Base-by-base conservation (phyloP, 2,797 vertebrate species). In the Heteromormyrus szaboi region DNA sequence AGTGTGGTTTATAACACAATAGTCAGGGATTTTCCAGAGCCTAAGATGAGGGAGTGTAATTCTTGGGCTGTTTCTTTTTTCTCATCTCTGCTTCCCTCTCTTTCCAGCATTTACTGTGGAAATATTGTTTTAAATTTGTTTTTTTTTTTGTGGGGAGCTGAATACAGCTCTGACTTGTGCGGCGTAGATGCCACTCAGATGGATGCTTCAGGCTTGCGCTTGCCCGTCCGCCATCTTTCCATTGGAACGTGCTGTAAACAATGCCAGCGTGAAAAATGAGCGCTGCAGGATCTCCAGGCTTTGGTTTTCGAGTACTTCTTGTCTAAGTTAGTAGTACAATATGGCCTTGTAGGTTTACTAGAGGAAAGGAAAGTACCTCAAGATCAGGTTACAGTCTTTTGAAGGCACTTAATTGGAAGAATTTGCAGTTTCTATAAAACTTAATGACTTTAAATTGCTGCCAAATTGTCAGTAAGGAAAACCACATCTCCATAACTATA, bases 181-280 rank as follows among this genome's bases (percentile, higher is more conserved):
- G 88, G 68, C 37, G 6, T 83, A 79, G 56, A 56, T 53, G 25
- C 87, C 89, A 89, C 86, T 90, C 72, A 46, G 88, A 90, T 76
- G 83, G 83, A 90, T 87, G 85, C 88, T 88, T 87, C 25, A 86
- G 85, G 85, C 25, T 7, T 76, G 33, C 14, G 5, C 85, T 48
- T 56, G 91, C 19, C 44, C 76, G 88, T 68, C 22, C 65, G 8
- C 56, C 41, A 59, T 89, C 93, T 91, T 92, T 90, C 85, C 90
- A 89, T 89, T 94, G 93, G 87, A 72, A 33, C 93, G 92, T 92
- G 93, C 88, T 91, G 90, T 93, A 92, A 94, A 94, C 91, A 91
- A 91, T 90, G 92, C 90, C 94, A 93, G 91, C 90, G 4, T 90
- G 91, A 94, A 92, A 88, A 92, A 85, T 65, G 92, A 93, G 90